These are phyloP conservation scores for Tetragonula clypearis DNA, from an alignment of 1,140 invertebrate genomes.

Conservation along the genomic window DNA sequence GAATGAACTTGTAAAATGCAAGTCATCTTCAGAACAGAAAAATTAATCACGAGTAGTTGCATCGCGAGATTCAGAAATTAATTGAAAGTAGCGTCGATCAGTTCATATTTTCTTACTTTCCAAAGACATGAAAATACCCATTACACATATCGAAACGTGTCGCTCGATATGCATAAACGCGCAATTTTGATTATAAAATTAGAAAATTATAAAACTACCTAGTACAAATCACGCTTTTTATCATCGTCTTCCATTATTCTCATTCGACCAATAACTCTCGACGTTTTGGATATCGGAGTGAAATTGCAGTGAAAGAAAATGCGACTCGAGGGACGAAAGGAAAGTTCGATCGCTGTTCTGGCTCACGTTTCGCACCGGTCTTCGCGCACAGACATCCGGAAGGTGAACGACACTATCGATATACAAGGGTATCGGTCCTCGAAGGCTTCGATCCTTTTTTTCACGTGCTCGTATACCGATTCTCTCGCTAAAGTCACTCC, in stretches of 20 bases:
- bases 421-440: constrained; percentile 7
- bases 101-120: not conserved
- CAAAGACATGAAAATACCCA: not conserved
- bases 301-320: not conserved
- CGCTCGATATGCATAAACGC: not conserved
- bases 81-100: too few relatives aligned
- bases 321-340: not conserved
- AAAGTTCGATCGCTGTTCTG: constrained; percentile 6
- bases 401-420: constrained; percentile 40
- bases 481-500: not conserved
- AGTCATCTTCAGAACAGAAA: too few relatives aligned
- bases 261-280: not conserved
- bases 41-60: too few relatives aligned
- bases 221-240: not conserved
- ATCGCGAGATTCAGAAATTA: too few relatives aligned
- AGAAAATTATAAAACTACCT: not conserved
- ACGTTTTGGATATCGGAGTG: not conserved
- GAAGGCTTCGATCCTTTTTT: constrained; percentile 9
- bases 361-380: constrained; percentile 35
- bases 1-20: too few relatives aligned
- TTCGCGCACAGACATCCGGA: constrained; percentile 18
- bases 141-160: not conserved
- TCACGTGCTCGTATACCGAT: not conserved
- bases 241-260: not conserved
- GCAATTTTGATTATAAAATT: not conserved